A percentile compares a stretch with the other conserved stretches of the same genome.
Conservation (phyloP, 64 coral and sea anemone species). For the Platygyra sinensis region DNA sequence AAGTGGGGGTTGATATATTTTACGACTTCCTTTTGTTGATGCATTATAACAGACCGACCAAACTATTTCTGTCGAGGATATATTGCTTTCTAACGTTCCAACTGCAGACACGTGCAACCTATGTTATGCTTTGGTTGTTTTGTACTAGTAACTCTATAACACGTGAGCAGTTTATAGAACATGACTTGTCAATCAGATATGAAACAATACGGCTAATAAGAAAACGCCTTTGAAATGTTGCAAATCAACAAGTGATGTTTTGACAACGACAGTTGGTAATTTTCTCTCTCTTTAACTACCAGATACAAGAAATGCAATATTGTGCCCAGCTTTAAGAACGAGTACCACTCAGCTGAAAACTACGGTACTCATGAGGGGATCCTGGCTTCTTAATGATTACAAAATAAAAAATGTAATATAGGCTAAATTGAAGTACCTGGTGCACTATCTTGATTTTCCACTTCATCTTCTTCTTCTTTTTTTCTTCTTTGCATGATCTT, state of each 20-base stretch:
- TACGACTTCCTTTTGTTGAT: constrained; percentile 30
- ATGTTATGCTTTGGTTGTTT: background rate
- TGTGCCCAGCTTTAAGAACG: background rate
- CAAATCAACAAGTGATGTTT: background rate
- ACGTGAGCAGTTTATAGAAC: constrained; percentile 14
- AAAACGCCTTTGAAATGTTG: background rate
- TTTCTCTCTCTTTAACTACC: constrained; percentile 10
- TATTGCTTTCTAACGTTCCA: background rate
- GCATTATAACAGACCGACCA: background rate
- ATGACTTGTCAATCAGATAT: constrained; percentile 10
- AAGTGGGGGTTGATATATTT: constrained; percentile 25
- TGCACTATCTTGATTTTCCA: constrained; percentile 30
- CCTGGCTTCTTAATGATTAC: constrained; percentile 2
- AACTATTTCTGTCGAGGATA: constrained; percentile 9
- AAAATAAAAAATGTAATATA: constrained; percentile 38
- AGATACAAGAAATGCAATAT: constrained; percentile 29
- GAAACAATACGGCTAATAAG: constrained; percentile 7
- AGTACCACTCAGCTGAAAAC: constrained; percentile 1
- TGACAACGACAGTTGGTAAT: constrained; percentile 1
- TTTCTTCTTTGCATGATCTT: constrained; percentile 45
- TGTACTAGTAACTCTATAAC: background rate
- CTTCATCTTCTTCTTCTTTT: constrained; percentile 44
- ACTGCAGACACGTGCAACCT: constrained; percentile 3
- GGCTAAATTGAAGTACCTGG: constrained; percentile 41
- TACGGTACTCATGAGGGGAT: background rate